A percentile compares a stretch with the other conserved stretches of the same genome.
Evolutionary conservation across 2,797 vertebrate genomes (phyloP).

Genomic region (Adelosebastes latens): DNA sequence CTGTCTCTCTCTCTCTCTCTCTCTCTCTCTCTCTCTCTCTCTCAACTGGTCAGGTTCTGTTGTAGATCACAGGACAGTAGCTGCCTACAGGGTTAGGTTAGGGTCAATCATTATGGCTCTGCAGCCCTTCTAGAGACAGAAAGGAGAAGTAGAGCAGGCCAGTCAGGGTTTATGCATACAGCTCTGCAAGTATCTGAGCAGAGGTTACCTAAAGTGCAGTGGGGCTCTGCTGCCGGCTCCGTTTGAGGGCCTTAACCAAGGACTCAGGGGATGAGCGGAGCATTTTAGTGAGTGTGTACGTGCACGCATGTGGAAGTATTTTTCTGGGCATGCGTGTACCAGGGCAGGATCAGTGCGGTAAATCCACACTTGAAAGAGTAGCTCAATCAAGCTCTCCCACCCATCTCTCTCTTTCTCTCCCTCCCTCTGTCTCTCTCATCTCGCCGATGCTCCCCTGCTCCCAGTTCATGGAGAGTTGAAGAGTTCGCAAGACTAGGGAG

Average conservation of each 20-base stretch:
- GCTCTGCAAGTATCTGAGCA: constrained; percentile 31
- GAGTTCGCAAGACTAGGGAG: constrained; percentile 72
- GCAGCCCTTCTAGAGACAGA: constrained; percentile 19
- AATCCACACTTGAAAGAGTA: constrained; percentile 84
- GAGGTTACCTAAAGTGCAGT: constrained; percentile 75
- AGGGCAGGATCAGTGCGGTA: constrained; percentile 72
- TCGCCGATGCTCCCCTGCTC: constrained; percentile 44
- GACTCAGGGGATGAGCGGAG: constrained; percentile 57
- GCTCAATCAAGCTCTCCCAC: constrained; percentile 75
- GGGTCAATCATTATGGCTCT: constrained; percentile 17
- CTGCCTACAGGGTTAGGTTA: background rate
- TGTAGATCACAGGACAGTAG: constrained; percentile 12
- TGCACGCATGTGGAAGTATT: constrained; percentile 23
- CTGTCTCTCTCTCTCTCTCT: background rate
- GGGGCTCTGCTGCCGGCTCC: constrained; percentile 56
- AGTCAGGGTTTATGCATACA: constrained; percentile 39
- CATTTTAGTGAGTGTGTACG: constrained; percentile 40
- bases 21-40: background rate
- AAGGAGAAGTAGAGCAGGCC: constrained; percentile 13
- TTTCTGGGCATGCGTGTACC: constrained; percentile 28
- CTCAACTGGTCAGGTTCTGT: background rate
- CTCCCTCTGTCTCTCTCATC: constrained; percentile 56
- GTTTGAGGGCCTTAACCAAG: constrained; percentile 69
- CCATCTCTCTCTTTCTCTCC: constrained; percentile 49
- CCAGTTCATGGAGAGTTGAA: constrained; percentile 74